A percentile compares a stretch with the other conserved stretches of the same genome.
phyloP scores from a whole-genome alignment of 2,888 invertebrate species.

The Anarsia innoxiella region DNA sequence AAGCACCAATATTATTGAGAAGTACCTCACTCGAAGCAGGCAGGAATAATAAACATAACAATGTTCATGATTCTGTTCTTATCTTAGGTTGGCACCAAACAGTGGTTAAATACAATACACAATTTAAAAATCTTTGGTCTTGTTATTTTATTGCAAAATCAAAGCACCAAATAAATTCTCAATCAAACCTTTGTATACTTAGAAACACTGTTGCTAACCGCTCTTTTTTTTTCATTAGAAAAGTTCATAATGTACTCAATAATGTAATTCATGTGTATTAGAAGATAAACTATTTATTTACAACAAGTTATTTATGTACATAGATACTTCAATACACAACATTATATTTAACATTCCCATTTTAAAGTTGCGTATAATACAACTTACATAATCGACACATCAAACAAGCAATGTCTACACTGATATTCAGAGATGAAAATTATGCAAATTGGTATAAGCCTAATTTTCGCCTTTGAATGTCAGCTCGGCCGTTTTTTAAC shows the following conservation, averaged over 20 bases:
- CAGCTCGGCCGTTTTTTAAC: too few relatives aligned
- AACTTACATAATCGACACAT: conserved; percentile 27
- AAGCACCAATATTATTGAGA: conserved; percentile 19
- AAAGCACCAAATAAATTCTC: conserved; percentile 28
- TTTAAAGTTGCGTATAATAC: conserved; percentile 24
- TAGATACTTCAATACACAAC: conserved; percentile 56
- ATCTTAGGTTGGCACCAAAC: conserved; percentile 51
- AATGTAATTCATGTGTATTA: conserved; percentile 31
- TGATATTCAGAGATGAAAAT: too few relatives aligned
- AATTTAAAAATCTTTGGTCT: conserved; percentile 63
- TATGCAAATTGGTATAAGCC: too few relatives aligned
- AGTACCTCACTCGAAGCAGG: background rate
- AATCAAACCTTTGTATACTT: conserved; percentile 18
- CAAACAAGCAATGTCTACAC: too few relatives aligned
- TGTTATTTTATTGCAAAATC: conserved; percentile 47
- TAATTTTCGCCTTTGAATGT: too few relatives aligned
- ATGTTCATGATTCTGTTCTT: background rate
- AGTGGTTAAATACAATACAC: conserved; percentile 39
- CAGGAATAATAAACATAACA: background rate
- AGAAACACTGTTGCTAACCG: too few relatives aligned
- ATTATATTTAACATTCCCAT: conserved; percentile 46
- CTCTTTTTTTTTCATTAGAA: too few relatives aligned
- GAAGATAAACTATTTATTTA: conserved; percentile 69
- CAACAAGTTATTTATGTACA: conserved; percentile 66
- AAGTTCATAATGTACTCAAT: too few relatives aligned